These are phyloP conservation scores for Choreutis nemorana DNA, from an alignment of 2,888 invertebrate genomes.

Conservation along the genomic window DNA sequence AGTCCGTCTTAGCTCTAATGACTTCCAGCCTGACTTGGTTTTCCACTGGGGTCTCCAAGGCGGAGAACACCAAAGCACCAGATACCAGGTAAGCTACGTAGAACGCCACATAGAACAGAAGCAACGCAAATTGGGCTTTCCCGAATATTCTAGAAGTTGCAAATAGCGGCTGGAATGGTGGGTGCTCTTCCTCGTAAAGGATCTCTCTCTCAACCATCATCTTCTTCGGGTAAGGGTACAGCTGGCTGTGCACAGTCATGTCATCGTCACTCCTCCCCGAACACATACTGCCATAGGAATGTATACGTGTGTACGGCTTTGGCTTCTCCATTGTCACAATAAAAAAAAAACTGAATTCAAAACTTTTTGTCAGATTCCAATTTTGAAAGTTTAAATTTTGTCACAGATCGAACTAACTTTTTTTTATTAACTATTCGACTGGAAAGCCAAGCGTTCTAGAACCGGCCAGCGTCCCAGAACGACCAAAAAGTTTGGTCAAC, in stretches of 20 bases:
- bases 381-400: no score
- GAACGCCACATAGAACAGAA: conserved; percentile 62
- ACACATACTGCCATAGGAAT: conserved; percentile 55
- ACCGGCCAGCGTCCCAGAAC: conserved; percentile 32
- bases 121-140: conserved; percentile 59
- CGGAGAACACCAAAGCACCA: conserved; percentile 73
- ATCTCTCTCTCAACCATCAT: conserved; percentile 46
- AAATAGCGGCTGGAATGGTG: conserved; percentile 48
- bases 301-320: conserved; percentile 33
- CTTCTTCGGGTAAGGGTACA: conserved; percentile 50
- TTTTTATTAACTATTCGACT: conserved; percentile 17
- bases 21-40: conserved; percentile 57
- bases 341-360: neutral
- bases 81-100: conserved; percentile 70
- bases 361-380: conserved; percentile 1
- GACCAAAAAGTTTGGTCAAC: conserved; percentile 40
- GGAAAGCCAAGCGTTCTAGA: conserved; percentile 17
- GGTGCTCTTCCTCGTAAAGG: conserved; percentile 52
- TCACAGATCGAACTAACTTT: conserved; percentile 13
- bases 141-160: conserved; percentile 55
- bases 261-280: conserved; percentile 49
- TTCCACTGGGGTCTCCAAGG: conserved; percentile 72
- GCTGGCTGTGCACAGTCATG: conserved; percentile 53
- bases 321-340: conserved; percentile 29
- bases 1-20: conserved; percentile 58